A percentile compares a stretch with the other conserved stretches of the same genome.
Conservation (phyloP, 2,113 vertebrate species). For the Pseudonaja textilis region DNA sequence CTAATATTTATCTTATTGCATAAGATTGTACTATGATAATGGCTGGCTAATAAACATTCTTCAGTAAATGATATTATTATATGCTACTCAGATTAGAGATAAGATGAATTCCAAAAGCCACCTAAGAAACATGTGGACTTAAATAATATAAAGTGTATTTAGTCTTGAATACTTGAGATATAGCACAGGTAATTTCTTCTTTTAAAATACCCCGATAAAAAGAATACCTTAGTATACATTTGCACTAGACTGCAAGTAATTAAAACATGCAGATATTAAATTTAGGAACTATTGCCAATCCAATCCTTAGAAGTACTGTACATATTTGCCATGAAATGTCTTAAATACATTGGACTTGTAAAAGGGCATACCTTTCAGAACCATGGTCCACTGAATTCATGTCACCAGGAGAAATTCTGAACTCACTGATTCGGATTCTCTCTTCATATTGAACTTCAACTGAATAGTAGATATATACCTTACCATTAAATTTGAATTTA, state of each 20-base stretch:
- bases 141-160: background rate
- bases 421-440: constrained; percentile 94
- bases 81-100: background rate
- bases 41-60: background rate
- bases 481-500: constrained; percentile 81
- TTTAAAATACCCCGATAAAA: background rate
- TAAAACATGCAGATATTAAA: constrained; percentile 7
- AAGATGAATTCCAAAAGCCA: background rate
- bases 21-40: background rate
- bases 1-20: background rate
- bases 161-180: background rate
- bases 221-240: background rate
- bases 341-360: constrained; percentile 41
- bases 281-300: background rate
- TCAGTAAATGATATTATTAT: background rate
- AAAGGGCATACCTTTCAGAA: constrained; percentile 83
- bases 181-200: background rate
- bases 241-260: background rate
- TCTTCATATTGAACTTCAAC: constrained; percentile 82
- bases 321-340: constrained; percentile 12
- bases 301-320: constrained; percentile 22
- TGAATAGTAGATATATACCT: constrained; percentile 92
- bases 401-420: constrained; percentile 81
- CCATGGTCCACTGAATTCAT: constrained; percentile 86
- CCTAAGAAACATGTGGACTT: background rate